Evolutionary conservation across 2,888 invertebrate species (phyloP), one percentile per base, ranked within the genome.

Genomic region (Coenonympha arcania): DNA sequence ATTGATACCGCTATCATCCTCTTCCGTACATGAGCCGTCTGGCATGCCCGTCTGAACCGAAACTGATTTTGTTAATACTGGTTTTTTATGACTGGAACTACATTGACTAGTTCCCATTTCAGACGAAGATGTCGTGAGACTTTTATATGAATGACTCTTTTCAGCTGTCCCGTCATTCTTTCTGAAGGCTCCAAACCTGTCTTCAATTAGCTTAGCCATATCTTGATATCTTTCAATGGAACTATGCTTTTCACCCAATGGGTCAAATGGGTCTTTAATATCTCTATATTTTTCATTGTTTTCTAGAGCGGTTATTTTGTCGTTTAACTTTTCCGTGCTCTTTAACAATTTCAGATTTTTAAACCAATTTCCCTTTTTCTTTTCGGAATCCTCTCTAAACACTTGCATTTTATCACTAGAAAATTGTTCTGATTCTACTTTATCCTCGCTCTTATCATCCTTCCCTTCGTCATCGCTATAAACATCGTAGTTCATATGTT

Each of bases 191-290:
- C 91, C 90, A 56, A 91, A 91, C 61, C 88, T 87, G 60, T 91
- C 91, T 68, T 91, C 91, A 55, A 91, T 87, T 50, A 91, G 75
- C 66, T 91, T 91, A 3, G 91, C 88, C 91, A 91, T 91, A 59
- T 91, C 91, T 67, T 91, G 90, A 57, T 91, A 91, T 39, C 91
- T 81, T 64, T 91, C 91, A 70, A 91, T 91, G 53, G 91, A 91
- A 73, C 90, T 89, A 58, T 90, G 89, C 65, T 91, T 91, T 52
- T 90, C 90, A 45, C 88, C 89, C 49, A 83, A 79, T 11, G 87
- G 87, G 69, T 91, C 90, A 53, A 90, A 87, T 1, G 88, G 88
- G 63, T 89, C 89, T 66, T 84, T 85, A 0, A 84, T 70, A 48
- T 88, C 88, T 62, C 69, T 76, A 51, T 70, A 66, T 54, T 79